Conservation (phyloP, 2,797 vertebrate species). For the Serranus cabrilla region DNA sequence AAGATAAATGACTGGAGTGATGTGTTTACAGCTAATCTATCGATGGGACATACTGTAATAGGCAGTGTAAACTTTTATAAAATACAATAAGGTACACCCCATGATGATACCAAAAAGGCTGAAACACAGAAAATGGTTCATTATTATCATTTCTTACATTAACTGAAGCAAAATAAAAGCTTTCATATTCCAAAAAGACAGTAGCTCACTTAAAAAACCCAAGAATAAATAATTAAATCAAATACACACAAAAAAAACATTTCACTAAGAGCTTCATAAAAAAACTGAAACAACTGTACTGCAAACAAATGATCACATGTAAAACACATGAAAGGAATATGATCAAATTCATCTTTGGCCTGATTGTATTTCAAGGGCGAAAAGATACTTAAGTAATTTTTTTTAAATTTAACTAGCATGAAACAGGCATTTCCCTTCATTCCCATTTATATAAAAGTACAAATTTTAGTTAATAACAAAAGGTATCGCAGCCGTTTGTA, state of each 20-base stretch:
- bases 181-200: slow-evolving; percentile 28
- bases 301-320: background rate
- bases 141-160: background rate
- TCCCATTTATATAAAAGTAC: slow-evolving; percentile 1
- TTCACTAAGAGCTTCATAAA: slow-evolving; percentile 38
- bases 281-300: background rate
- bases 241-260: slow-evolving; percentile 67
- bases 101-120: slow-evolving; percentile 16
- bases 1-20: background rate
- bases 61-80: slow-evolving; percentile 48
- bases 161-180: slow-evolving; percentile 33
- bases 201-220: slow-evolving; percentile 16
- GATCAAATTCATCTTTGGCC: slow-evolving; percentile 23
- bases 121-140: slow-evolving; percentile 9
- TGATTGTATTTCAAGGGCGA: background rate
- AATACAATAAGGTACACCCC: slow-evolving; percentile 9
- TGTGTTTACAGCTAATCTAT: slow-evolving; percentile 25
- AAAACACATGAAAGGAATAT: background rate
- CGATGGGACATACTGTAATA: slow-evolving; percentile 3
- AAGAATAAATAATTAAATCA: slow-evolving; percentile 67
- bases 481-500: background rate
- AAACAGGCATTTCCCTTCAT: slow-evolving; percentile 5
- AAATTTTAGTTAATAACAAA: background rate
- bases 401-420: background rate
- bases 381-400: background rate